These are phyloP conservation scores for Adineta ricciae DNA, from an alignment of 2,888 invertebrate species.

Conservation along the genomic window DNA sequence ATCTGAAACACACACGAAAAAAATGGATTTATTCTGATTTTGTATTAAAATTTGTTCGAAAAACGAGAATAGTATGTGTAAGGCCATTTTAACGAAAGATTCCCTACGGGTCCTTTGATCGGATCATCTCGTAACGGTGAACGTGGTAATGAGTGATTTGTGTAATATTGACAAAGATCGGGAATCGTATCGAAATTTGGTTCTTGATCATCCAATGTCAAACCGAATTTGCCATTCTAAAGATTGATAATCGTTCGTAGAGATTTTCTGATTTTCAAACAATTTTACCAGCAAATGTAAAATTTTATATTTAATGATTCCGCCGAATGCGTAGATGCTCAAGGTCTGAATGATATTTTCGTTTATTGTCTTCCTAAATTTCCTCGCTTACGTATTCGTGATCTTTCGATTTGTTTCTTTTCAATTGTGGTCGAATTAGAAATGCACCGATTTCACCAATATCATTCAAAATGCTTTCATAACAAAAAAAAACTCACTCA, in stretches of 20 bases:
- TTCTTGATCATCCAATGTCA: not conserved
- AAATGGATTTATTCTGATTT: no score
- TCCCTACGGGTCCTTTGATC: not conserved
- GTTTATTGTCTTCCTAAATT: not conserved
- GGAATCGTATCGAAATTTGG: not conserved
- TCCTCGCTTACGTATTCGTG: no score
- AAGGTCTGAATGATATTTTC: not conserved
- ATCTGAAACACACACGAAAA: no score
- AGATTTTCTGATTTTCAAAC: not conserved
- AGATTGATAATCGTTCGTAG: not conserved
- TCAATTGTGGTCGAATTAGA: no score
- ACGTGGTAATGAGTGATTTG: not conserved
- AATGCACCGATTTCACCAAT: no score
- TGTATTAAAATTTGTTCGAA: not conserved
- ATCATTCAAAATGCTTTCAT: no score
- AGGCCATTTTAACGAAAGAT: not conserved
- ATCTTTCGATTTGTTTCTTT: no score
- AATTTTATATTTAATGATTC: not conserved
- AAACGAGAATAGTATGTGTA: not conserved
- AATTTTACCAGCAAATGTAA: not conserved
- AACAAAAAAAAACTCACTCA: no score
- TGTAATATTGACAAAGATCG: not conserved
- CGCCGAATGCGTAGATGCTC: not conserved
- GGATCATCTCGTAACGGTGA: not conserved
- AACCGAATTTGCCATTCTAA: not conserved